phyloP scores from a whole-genome alignment of 2,888 invertebrate genomes.

The Pristionchus maxplancki region DNA sequence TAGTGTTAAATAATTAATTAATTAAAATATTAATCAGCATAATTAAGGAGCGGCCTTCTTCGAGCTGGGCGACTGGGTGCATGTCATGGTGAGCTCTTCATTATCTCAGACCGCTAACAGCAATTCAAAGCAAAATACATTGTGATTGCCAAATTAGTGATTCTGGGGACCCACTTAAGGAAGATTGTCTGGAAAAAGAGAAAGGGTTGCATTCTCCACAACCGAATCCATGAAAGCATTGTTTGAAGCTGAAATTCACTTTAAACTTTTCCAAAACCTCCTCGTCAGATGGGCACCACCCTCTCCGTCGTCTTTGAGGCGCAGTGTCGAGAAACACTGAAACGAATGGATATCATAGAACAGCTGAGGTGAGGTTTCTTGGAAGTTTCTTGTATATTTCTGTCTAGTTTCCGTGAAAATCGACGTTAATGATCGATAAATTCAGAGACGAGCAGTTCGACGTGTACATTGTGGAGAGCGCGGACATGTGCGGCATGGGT shows the following conservation, averaged over 20 bases:
- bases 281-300: conserved; percentile 5
- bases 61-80: conserved; percentile 22
- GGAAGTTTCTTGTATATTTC: too few species aligned
- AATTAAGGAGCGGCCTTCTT: conserved; percentile 19
- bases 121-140: too few species aligned
- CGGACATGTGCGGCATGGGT: conserved; percentile 58
- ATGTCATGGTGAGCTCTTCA: background rate
- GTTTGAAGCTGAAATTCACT: too few species aligned
- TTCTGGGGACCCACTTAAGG: too few species aligned
- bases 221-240: too few species aligned
- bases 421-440: background rate
- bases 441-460: conserved; percentile 54
- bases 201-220: too few species aligned
- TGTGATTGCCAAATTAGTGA: too few species aligned
- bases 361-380: too few species aligned
- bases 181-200: too few species aligned
- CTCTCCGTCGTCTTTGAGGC: conserved; percentile 11
- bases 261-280: too few species aligned
- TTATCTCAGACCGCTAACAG: too few species aligned
- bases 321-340: background rate
- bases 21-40: background rate
- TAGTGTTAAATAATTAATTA: background rate
- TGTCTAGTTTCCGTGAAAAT: too few species aligned
- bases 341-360: conserved; percentile 4
- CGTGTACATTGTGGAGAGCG: conserved; percentile 55